phyloP scores from a whole-genome alignment of 2,888 invertebrate species.

The Drosophila parthenogenetica region DNA sequence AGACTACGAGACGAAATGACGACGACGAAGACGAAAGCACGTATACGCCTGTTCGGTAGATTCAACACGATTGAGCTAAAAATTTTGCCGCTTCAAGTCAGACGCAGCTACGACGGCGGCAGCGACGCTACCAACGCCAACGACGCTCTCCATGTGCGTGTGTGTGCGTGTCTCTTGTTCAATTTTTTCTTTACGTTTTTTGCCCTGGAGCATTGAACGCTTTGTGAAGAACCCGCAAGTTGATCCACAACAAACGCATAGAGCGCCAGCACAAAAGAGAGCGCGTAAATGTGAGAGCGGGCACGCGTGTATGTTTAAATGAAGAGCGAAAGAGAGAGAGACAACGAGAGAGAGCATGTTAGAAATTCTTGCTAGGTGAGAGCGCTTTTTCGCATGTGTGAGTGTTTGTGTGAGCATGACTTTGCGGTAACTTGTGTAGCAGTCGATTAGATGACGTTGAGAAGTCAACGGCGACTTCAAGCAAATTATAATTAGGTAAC shows the following conservation, averaged over 20 bases:
- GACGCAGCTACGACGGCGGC: conserved; percentile 53
- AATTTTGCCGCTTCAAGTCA: conserved; percentile 49
- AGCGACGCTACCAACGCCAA: conserved; percentile 33
- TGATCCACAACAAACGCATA: conserved; percentile 54
- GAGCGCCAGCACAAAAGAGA: conserved; percentile 10
- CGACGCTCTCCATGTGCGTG: conserved; percentile 26
- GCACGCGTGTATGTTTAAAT: neutral
- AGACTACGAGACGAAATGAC: conserved; percentile 21
- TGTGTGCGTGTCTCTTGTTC: conserved; percentile 21
- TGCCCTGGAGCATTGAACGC: conserved; percentile 70
- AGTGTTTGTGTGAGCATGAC: conserved; percentile 27
- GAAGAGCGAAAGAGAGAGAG: neutral
- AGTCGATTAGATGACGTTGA: conserved; percentile 38
- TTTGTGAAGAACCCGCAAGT: conserved; percentile 63
- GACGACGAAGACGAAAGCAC: conserved; percentile 60
- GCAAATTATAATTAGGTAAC: conserved; percentile 27
- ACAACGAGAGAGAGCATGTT: conserved; percentile 1
- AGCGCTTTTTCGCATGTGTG: neutral
- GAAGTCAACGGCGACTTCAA: conserved; percentile 6
- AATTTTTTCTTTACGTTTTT: conserved; percentile 12
- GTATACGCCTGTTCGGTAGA: conserved; percentile 78
- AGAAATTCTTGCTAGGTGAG: conserved; percentile 44
- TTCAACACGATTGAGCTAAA: conserved; percentile 78
- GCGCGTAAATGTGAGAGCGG: neutral
- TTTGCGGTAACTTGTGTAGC: conserved; percentile 42